Conservation (phyloP, 1,140 invertebrate genomes). For the Drosophila ficusphila region DNA sequence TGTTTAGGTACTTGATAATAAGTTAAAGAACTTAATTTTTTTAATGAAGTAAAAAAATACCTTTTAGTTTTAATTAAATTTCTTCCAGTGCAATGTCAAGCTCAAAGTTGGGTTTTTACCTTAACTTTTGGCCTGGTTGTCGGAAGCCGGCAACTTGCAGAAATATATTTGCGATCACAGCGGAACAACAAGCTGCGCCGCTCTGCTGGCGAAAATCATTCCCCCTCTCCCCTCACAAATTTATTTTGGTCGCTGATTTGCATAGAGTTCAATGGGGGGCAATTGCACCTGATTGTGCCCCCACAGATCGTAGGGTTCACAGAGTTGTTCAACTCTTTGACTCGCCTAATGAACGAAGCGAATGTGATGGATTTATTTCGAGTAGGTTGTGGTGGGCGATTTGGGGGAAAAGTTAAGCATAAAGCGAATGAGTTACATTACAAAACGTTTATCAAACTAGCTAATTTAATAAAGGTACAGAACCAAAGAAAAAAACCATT, state of each 20-base stretch:
- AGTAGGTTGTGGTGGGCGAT: slow-evolving; percentile 2
- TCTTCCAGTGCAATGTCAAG: slow-evolving; percentile 32
- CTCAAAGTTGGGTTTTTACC: slow-evolving; percentile 10
- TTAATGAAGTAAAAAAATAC: background rate
- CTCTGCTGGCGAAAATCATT: slow-evolving; percentile 11
- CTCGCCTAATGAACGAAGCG: slow-evolving; percentile 49
- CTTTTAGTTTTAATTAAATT: background rate
- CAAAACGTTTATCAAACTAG: background rate
- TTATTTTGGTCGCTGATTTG: slow-evolving; percentile 5
- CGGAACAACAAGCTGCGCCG: slow-evolving; percentile 23
- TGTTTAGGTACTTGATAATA: too few relatives aligned
- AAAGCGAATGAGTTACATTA: background rate
- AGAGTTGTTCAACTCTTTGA: slow-evolving; percentile 33
- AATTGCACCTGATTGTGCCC: slow-evolving; percentile 35
- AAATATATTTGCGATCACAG: slow-evolving; percentile 25
- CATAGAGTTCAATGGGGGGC: slow-evolving; percentile 45
- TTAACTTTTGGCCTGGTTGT: slow-evolving; percentile 37
- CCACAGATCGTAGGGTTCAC: slow-evolving; percentile 25
- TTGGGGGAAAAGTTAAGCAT: too few relatives aligned
- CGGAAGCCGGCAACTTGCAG: slow-evolving; percentile 28
- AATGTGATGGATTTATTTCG: slow-evolving; percentile 24
- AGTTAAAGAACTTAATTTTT: background rate
- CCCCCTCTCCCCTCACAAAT: background rate
- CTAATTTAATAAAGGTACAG: background rate
- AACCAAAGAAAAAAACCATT: too few relatives aligned